A percentile compares a stretch with the other conserved stretches of the same genome.
Conservation (phyloP, 1,140 invertebrate species). For the Lordiphosa clarofinis region DNA sequence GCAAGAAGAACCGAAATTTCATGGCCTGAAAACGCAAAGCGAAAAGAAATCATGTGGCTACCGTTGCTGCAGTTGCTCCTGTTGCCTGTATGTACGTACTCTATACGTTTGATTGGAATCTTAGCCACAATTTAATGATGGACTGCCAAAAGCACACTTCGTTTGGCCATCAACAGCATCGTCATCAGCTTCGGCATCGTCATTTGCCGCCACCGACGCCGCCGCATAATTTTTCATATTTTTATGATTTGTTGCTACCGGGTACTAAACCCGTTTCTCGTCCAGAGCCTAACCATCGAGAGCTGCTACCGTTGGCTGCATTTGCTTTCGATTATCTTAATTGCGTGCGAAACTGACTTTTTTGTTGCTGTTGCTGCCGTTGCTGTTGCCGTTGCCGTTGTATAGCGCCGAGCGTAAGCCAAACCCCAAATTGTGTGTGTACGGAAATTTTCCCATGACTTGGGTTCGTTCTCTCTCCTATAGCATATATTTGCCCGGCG, state of each 20-base stretch:
- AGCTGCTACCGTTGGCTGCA: constrained; percentile 69
- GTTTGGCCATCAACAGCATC: constrained; percentile 44
- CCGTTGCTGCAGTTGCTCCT: constrained; percentile 13
- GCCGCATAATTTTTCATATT: constrained; percentile 77
- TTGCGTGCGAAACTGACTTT: constrained; percentile 79
- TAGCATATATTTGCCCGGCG: constrained; percentile 66
- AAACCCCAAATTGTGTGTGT: constrained; percentile 78
- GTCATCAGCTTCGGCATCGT: constrained; percentile 1
- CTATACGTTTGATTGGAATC: constrained; percentile 63
- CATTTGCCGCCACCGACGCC: constrained; percentile 39
- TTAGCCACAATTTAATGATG: constrained; percentile 77
- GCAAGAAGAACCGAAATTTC: constrained; percentile 22
- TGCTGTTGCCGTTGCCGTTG: constrained; percentile 14
- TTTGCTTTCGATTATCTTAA: constrained; percentile 79
- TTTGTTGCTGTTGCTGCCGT: constrained; percentile 23
- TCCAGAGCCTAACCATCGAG: constrained; percentile 66
- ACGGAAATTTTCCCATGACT: constrained; percentile 78
- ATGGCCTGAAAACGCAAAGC: constrained; percentile 17
- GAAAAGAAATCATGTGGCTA: constrained; percentile 43
- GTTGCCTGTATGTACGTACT: constrained; percentile 32
- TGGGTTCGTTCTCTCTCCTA: constrained; percentile 42
- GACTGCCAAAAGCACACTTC: constrained; percentile 78
- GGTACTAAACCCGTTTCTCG: constrained; percentile 69
- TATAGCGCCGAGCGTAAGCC: constrained; percentile 51
- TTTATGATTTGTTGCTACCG: constrained; percentile 78